Base-by-base conservation (phyloP, 2,888 invertebrate species). In the Athalia rosae region DNA sequence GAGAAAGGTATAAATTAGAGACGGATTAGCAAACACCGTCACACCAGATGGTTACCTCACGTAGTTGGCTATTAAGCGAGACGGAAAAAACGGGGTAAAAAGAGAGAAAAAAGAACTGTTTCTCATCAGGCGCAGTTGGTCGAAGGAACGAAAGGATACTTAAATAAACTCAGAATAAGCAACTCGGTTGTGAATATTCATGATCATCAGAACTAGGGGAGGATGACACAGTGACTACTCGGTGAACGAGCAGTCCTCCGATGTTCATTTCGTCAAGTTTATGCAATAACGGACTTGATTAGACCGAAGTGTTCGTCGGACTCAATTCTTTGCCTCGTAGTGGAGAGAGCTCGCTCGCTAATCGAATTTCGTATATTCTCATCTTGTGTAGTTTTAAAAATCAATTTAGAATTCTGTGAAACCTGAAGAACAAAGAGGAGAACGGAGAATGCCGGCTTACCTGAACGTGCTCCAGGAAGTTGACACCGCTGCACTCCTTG, bases 391-490 rank as follows among this genome's bases (percentile, higher is more conserved):
- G 28, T 28, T 28, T 28, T 0, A 28, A 28, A 28, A 28, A 28
- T 28, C 28, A 28, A 28, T 28, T 28, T 2, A 28, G 28, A 28
- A 28, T 28, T 2, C 28, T 2, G 2, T 28, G 28, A 28, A 28
- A 28, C 28, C n/a, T 4, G 53, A 4, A 53, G 53, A 11, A 11
- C 8, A 53, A 53, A 53, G 13, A 69, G 15, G 67, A 50, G 41
- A 45, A 7, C 56, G 9, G 7, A 56, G 43, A 6, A 47, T n/a
- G n/a, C n/a, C 28, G n/a, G 66, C 85, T 91, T 81, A 94, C 93
- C 90, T 94, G 94, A 13, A 99, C 98, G 89, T 99, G 99, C 89
- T 99, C 99, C 89, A 99, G 91, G 90, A 95, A 98, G 89, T 96
- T 95, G 69, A 99, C 98, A 15, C 96, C 95, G 59, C 94, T 94